These are phyloP conservation scores for Nesidiocoris tenuis DNA, from an alignment of 2,888 invertebrate genomes.

Conservation along the genomic window DNA sequence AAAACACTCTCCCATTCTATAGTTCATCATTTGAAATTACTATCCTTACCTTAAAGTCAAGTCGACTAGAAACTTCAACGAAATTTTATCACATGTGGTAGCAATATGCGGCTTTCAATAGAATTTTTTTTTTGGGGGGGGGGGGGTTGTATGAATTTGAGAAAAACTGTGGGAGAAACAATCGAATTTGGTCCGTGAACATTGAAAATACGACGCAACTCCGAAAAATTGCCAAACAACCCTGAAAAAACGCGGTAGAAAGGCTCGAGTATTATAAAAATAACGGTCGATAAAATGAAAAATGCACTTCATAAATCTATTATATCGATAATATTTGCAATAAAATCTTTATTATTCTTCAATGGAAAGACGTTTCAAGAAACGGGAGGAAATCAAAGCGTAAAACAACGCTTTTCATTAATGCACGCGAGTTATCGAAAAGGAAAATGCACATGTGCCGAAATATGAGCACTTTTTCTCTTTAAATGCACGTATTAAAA, in stretches of 20 bases:
- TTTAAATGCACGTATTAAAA: background rate
- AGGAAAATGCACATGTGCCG: background rate
- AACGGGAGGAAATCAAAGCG: background rate
- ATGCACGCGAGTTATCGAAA: background rate
- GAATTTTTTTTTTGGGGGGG: background rate
- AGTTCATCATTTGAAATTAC: slow-evolving; percentile 26
- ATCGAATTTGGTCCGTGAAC: background rate
- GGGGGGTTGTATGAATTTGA: background rate
- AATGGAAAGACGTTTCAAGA: background rate
- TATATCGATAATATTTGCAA: background rate
- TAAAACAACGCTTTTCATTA: background rate
- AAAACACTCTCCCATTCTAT: background rate
- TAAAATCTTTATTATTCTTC: background rate
- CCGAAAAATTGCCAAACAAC: too few species aligned
- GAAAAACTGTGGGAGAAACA: background rate
- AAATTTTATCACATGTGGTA: slow-evolving; percentile 37
- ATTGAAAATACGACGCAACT: background rate
- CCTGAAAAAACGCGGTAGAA: too few species aligned
- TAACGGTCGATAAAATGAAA: background rate
- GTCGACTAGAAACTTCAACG: slow-evolving; percentile 42
- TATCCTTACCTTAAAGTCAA: slow-evolving; percentile 40
- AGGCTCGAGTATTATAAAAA: background rate
- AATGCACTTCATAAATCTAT: background rate
- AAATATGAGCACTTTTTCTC: background rate
- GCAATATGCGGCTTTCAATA: slow-evolving; percentile 16